Evolutionary conservation across 2,113 vertebrate species (phyloP).

Genomic region (Coryphaenoides rupestris): DNA sequence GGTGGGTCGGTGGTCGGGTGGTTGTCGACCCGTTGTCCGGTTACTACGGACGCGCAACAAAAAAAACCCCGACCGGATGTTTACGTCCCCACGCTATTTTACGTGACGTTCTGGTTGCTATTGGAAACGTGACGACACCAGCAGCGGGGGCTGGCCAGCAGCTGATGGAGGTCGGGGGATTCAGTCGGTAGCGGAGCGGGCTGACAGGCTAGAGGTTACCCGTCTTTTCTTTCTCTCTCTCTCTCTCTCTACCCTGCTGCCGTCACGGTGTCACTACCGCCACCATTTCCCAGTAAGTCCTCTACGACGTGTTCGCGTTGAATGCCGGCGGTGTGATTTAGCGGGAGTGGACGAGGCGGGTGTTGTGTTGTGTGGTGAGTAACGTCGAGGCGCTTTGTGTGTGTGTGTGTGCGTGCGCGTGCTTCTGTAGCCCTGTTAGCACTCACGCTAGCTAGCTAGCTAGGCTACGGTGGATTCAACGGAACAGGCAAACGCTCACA

Average conservation of each 20-base stretch:
- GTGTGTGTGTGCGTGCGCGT: no score
- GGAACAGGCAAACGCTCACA: no score
- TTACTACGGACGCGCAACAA: no score
- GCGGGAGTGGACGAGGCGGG: constrained; percentile 26
- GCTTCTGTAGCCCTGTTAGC: constrained; percentile 23
- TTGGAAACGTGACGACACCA: constrained; percentile 25
- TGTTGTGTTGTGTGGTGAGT: constrained; percentile 53
- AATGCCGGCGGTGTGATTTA: constrained; percentile 32
- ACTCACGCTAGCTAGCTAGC: constrained; percentile 13
- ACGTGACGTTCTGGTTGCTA: no score
- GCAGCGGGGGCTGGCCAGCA: constrained; percentile 34
- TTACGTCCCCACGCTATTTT: no score
- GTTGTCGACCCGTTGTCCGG: no score
- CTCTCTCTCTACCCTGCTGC: not conserved
- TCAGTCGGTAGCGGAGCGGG: constrained; percentile 7
- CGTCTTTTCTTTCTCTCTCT: no score
- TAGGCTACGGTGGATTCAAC: not conserved
- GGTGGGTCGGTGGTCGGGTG: no score
- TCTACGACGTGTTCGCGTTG: not conserved
- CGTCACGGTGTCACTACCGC: not conserved
- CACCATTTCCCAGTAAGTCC: not conserved
- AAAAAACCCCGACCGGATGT: no score
- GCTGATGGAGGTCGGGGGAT: no score
- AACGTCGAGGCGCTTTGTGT: constrained; percentile 1
- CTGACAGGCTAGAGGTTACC: constrained; percentile 30